Evolutionary conservation across 1,140 invertebrate genomes (phyloP), one percentile per base, ranked within the genome.

Genomic region (Drosophila virilis): DNA sequence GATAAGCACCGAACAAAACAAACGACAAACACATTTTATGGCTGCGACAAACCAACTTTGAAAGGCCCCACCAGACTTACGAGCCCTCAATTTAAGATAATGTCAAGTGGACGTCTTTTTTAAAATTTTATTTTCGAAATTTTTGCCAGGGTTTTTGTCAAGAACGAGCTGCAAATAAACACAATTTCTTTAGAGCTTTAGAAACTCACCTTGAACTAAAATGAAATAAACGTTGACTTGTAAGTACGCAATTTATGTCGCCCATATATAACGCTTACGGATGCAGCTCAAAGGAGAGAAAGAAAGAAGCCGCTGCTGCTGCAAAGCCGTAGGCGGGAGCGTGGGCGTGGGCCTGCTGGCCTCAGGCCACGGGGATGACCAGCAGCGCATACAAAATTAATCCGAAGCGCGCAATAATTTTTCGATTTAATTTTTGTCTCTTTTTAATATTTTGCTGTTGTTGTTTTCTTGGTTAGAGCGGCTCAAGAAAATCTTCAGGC

Each of bases 401-500:
- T 85, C 82, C 81, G 62, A 54, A 15, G 51, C 67, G 74, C 77
- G 82, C 64, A 77, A 89, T 89, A 88, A 89, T 88, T 80, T 59
- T 83, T 50, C 73, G 80, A 84, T 84, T 89, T 59, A 65, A 58
- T 81, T 74, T 85, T 80, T 61, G 62, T 69, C 62, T 73, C 45
- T 46, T 54, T 48, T 48, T 37, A 50, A 43, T 54, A 22, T 45
- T 52, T 10, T 32, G 22, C 4, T 28, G 22, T 38, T 43, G 35
- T 28, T 43, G 32, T 60, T 58, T 50, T 46, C 15, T 54, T 22
- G 35, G 51, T 38, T 55, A 46, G 54, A 57, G 61, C 62, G 62
- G 62, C 82, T 77, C 69, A 71, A 74, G 80, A 70, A 89, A 88
- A 88, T 89, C 83, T 80, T 72, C 66, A 77, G 74, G 84, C 83